phyloP scores from a whole-genome alignment of 2,113 vertebrate species.

The Trogon surrucura region DNA sequence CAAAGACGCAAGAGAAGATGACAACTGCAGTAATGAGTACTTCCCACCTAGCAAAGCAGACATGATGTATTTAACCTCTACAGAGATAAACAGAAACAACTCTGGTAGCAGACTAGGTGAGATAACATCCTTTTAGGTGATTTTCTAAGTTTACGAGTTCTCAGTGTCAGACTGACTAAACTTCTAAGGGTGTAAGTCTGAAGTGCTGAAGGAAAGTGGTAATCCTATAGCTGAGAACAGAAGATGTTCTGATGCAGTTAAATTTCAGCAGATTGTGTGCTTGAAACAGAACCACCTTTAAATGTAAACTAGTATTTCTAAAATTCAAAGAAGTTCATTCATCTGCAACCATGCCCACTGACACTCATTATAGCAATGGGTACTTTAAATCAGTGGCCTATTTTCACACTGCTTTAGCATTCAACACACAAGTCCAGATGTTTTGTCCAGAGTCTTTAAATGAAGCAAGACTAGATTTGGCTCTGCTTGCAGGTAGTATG shows the following conservation, averaged over 20 bases:
- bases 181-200: background rate
- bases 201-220: background rate
- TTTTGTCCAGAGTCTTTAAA: constrained; percentile 57
- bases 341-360: background rate
- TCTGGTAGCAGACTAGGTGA: background rate
- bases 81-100: background rate
- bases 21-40: background rate
- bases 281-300: constrained; percentile 3
- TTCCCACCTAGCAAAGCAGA: background rate
- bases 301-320: background rate
- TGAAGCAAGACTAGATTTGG: constrained; percentile 62
- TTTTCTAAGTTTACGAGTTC: background rate
- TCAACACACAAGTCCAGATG: constrained; percentile 38
- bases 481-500: constrained; percentile 24
- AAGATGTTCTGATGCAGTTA: background rate
- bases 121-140: background rate
- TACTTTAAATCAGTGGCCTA: constrained; percentile 65
- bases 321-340: background rate
- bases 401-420: constrained; percentile 52
- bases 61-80: background rate
- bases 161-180: background rate
- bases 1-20: background rate
- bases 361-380: background rate
- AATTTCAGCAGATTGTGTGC: background rate
- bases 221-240: background rate